Percentiles rank a stretch among this genome's conserved stretches.
Evolutionary conservation across 2,888 invertebrate species (phyloP).

Genomic region (Sphaerophoria rueppellii): DNA sequence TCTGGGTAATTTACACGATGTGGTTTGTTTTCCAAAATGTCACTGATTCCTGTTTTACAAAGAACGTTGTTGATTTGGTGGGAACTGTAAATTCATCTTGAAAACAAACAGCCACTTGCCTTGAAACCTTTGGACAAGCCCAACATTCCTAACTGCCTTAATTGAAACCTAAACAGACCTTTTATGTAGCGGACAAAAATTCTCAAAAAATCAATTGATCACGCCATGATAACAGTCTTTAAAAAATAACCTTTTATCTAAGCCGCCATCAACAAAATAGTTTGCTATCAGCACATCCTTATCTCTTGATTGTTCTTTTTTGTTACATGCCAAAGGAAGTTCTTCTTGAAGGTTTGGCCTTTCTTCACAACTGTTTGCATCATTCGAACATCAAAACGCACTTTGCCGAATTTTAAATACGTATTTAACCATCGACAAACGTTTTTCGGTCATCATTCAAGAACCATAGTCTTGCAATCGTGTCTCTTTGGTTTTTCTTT

Average conservation of each 20-base stretch:
- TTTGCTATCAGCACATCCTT: constrained; percentile 3
- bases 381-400: constrained; percentile 55
- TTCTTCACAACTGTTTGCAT: not conserved
- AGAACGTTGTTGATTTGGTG: too few relatives aligned
- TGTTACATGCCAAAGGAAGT: constrained; percentile 5
- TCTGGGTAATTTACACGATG: too few relatives aligned
- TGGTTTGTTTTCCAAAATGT: too few relatives aligned
- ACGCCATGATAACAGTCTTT: not conserved
- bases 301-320: not conserved
- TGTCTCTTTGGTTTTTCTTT: constrained; percentile 10
- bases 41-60: too few relatives aligned
- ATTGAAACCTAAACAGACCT: not conserved
- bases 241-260: constrained; percentile 9
- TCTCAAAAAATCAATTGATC: not conserved
- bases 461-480: constrained; percentile 24
- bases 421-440: constrained; percentile 60
- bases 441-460: constrained; percentile 55
- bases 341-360: not conserved
- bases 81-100: too few relatives aligned
- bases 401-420: constrained; percentile 37
- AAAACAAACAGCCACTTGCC: too few relatives aligned
- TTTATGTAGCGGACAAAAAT: not conserved
- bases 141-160: not conserved
- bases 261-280: constrained; percentile 11
- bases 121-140: not conserved